phyloP scores from a whole-genome alignment of 1,140 invertebrate species.

The Leptinotarsa defecta region DNA sequence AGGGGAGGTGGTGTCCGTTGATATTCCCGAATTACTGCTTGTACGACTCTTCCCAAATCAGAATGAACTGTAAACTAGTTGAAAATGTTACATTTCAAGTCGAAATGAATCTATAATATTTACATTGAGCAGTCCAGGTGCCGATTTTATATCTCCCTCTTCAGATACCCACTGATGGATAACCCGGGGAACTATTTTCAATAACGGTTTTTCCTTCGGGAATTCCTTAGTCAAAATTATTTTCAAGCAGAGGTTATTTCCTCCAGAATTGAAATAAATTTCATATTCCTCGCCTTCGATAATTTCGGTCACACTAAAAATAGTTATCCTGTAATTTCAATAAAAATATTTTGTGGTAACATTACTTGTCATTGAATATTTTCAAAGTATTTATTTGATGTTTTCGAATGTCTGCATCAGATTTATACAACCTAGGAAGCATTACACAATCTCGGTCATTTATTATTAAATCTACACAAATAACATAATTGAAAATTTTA shows the following conservation, averaged over 20 bases:
- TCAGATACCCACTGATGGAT: constrained; percentile 70
- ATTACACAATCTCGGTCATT: constrained; percentile 27
- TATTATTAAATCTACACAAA: too few relatives aligned
- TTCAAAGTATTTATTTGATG: constrained; percentile 75
- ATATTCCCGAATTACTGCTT: constrained; percentile 77
- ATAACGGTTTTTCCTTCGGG: constrained; percentile 73
- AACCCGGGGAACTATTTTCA: constrained; percentile 68
- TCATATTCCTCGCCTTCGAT: constrained; percentile 72
- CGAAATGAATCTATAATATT: constrained; percentile 37
- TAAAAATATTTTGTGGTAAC: constrained; percentile 21
- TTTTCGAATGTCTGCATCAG: constrained; percentile 55
- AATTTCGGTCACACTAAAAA: constrained; percentile 70
- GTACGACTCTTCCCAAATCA: constrained; percentile 76
- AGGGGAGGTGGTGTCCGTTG: constrained; percentile 67
- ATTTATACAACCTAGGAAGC: constrained; percentile 44
- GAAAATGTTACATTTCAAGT: constrained; percentile 24
- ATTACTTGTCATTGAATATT: constrained; percentile 67
- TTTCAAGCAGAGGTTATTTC: constrained; percentile 66
- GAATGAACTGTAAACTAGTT: constrained; percentile 73
- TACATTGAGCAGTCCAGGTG: constrained; percentile 75
- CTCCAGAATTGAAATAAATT: constrained; percentile 68
- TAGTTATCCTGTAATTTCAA: constrained; percentile 32
- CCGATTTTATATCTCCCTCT: constrained; percentile 68
- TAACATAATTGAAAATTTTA: too few relatives aligned
- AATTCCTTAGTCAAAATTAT: constrained; percentile 70